These are phyloP conservation scores for Drosophila guanche DNA, from an alignment of 1,140 invertebrate species.

Conservation along the genomic window DNA sequence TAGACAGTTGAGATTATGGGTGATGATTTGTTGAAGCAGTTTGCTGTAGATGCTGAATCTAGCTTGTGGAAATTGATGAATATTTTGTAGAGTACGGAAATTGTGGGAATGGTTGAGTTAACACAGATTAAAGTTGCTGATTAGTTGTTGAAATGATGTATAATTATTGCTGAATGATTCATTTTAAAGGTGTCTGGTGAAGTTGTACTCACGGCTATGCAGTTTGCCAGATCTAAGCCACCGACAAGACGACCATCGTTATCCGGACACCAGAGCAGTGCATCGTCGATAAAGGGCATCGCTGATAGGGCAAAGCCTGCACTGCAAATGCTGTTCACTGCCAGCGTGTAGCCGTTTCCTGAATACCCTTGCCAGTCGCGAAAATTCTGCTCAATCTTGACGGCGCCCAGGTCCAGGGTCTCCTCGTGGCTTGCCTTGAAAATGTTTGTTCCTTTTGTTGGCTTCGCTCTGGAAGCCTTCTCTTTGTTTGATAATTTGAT, in stretches of 20 bases:
- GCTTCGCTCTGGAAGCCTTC: not conserved
- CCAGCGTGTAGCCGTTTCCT: slow-evolving; percentile 80
- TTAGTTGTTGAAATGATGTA: too few relatives aligned
- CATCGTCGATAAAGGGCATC: slow-evolving; percentile 98
- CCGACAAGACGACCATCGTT: slow-evolving; percentile 94
- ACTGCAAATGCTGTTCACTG: slow-evolving; percentile 87
- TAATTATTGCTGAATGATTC: not conserved
- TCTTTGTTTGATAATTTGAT: not conserved
- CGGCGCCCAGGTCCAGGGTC: slow-evolving; percentile 48
- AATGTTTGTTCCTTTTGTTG: slow-evolving; percentile 1
- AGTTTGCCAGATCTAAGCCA: slow-evolving; percentile 90
- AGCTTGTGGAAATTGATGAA: too few relatives aligned
- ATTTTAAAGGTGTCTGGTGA: too few relatives aligned
- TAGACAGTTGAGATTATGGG: too few relatives aligned
- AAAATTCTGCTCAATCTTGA: slow-evolving; percentile 47
- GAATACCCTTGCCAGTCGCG: slow-evolving; percentile 46
- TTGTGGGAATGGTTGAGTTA: not conserved
- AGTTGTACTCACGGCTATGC: slow-evolving; percentile 89
- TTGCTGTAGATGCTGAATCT: too few relatives aligned
- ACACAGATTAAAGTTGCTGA: not conserved
- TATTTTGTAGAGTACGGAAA: not conserved
- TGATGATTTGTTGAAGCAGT: too few relatives aligned
- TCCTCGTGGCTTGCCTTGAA: slow-evolving; percentile 38
- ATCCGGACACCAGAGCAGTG: slow-evolving; percentile 95
- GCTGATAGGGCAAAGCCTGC: slow-evolving; percentile 86